phyloP scores from a whole-genome alignment of 2,113 vertebrate genomes.

The Hiodon alosoides region DNA sequence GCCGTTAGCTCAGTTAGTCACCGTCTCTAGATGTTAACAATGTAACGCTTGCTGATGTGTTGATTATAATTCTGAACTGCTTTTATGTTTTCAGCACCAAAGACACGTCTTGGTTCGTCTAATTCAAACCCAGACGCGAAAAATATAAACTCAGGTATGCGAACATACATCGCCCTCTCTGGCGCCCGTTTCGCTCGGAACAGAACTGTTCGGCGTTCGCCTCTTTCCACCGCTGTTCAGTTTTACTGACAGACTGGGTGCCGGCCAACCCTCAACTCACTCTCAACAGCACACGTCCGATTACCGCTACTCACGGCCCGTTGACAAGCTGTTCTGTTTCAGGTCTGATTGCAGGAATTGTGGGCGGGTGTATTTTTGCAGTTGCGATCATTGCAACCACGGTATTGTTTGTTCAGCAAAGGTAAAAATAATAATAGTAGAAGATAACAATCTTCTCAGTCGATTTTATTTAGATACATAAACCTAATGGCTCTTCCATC shows the following conservation, averaged over 20 bases:
- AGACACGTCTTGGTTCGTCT: not conserved
- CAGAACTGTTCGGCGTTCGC: no score
- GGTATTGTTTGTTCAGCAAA: slow-evolving; percentile 35
- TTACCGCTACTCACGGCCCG: no score
- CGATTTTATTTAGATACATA: not conserved
- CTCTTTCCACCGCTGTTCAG: not conserved
- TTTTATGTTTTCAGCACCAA: not conserved
- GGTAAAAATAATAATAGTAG: slow-evolving; percentile 22
- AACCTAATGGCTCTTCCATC: not conserved
- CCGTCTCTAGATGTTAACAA: not conserved
- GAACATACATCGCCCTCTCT: no score
- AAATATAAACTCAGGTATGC: slow-evolving; percentile 26
- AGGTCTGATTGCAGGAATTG: slow-evolving; percentile 44
- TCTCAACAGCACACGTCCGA: not conserved
- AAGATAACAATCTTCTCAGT: not conserved
- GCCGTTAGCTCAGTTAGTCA: not conserved
- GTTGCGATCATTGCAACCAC: slow-evolving; percentile 29
- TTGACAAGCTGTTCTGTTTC: not conserved
- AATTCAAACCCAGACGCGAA: slow-evolving; percentile 3
- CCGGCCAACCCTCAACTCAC: not conserved
- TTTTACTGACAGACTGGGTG: not conserved
- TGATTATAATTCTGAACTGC: not conserved
- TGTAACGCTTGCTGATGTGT: not conserved
- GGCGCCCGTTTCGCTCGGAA: no score
- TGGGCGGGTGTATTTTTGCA: slow-evolving; percentile 42